Evolutionary conservation across 1,140 invertebrate species (phyloP).

Genomic region (Sycophila sp.): DNA sequence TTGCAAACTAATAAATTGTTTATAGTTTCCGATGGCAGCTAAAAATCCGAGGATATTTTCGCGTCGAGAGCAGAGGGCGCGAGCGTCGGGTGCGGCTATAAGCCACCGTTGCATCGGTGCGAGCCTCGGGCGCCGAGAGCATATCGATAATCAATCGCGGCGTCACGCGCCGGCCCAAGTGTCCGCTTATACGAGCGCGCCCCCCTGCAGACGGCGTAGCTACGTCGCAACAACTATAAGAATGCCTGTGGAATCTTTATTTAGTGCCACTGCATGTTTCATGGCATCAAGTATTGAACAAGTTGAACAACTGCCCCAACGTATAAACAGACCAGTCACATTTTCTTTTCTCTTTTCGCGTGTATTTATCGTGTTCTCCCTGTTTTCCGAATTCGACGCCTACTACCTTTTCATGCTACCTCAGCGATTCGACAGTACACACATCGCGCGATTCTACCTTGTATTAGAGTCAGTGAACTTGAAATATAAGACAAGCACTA

Average conservation of each 20-base stretch:
- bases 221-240: constrained; percentile 13
- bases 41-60: no score
- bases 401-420: background rate
- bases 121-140: no score
- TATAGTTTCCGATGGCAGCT: no score
- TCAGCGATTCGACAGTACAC: background rate
- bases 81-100: no score
- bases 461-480: background rate
- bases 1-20: no score
- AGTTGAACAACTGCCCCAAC: background rate
- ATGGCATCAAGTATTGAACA: constrained; percentile 14
- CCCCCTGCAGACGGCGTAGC: background rate
- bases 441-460: background rate
- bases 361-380: background rate
- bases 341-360: no score
- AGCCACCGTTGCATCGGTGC: no score
- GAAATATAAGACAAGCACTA: no score
- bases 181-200: background rate
- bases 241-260: constrained; percentile 32
- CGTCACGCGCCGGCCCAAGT: background rate
- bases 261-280: constrained; percentile 29
- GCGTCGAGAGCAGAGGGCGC: no score
- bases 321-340: background rate
- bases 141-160: constrained; percentile 30
- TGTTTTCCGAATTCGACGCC: background rate